A percentile compares a stretch with the other conserved stretches of the same genome.
Evolutionary conservation across 2,797 vertebrate genomes (phyloP).

Genomic region (Carcharodon carcharias): DNA sequence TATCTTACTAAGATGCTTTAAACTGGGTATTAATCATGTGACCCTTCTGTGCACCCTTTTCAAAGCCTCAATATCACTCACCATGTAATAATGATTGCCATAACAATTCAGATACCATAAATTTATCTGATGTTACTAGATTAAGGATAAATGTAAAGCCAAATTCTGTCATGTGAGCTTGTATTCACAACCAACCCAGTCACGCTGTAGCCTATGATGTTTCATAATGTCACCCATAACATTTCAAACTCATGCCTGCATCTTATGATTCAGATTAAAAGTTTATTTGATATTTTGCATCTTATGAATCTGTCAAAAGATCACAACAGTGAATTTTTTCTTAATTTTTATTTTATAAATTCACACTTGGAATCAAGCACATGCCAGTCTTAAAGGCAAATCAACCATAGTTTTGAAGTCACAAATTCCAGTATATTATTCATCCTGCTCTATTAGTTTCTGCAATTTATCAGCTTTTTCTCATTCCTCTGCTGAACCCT

Average conservation of each 20-base stretch:
- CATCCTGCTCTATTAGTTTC: background rate
- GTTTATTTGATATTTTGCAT: background rate
- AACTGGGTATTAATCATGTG: constrained; percentile 24
- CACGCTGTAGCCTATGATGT: background rate
- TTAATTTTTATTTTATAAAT: background rate
- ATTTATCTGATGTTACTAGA: background rate
- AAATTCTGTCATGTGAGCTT: background rate
- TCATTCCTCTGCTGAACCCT: background rate
- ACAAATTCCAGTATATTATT: no score
- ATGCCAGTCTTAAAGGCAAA: background rate
- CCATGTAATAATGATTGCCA: constrained; percentile 11
- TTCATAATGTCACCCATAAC: background rate
- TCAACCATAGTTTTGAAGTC: background rate
- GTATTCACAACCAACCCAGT: background rate
- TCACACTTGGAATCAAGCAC: background rate
- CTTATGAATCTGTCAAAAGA: background rate
- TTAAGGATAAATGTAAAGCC: background rate
- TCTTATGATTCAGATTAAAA: background rate
- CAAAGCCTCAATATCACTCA: constrained; percentile 18
- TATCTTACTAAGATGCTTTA: constrained; percentile 30
- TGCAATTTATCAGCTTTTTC: background rate
- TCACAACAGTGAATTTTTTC: background rate
- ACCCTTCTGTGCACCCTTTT: background rate
- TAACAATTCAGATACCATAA: background rate
- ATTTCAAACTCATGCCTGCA: background rate